Evolutionary conservation across 2,113 vertebrate genomes (phyloP).

Genomic region (Saccopteryx bilineata): DNA sequence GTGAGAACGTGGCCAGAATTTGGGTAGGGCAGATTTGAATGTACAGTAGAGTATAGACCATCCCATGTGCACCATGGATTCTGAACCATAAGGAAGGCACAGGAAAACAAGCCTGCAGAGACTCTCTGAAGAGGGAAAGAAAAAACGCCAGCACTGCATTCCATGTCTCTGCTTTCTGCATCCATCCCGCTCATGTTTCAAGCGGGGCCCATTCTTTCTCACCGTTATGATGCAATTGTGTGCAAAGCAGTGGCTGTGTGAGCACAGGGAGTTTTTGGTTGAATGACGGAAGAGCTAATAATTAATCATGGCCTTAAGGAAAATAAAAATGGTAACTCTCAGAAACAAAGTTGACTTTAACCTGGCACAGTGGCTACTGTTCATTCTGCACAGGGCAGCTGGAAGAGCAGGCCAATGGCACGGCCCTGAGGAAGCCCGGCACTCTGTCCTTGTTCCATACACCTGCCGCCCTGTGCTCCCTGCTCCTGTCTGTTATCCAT

Average conservation of each 20-base stretch:
- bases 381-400: background rate
- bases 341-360: background rate
- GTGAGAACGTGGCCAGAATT: background rate
- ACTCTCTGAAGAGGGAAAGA: background rate
- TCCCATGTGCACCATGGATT: background rate
- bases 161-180: background rate
- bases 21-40: background rate
- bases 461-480: background rate
- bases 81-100: background rate
- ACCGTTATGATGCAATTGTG: background rate
- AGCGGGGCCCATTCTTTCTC: background rate
- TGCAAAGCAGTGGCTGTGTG: background rate
- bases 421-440: background rate
- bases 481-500: accelerated
- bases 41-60: background rate
- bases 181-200: background rate
- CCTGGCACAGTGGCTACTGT: background rate
- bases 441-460: background rate
- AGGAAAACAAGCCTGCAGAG: background rate
- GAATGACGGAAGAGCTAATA: background rate
- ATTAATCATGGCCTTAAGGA: background rate
- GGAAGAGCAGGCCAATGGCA: background rate
- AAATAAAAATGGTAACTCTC: background rate
- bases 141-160: background rate
- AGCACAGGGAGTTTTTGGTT: constrained; percentile 6